Evolutionary conservation across 2,113 vertebrate genomes (phyloP).

Genomic region (Desmodus rotundus): DNA sequence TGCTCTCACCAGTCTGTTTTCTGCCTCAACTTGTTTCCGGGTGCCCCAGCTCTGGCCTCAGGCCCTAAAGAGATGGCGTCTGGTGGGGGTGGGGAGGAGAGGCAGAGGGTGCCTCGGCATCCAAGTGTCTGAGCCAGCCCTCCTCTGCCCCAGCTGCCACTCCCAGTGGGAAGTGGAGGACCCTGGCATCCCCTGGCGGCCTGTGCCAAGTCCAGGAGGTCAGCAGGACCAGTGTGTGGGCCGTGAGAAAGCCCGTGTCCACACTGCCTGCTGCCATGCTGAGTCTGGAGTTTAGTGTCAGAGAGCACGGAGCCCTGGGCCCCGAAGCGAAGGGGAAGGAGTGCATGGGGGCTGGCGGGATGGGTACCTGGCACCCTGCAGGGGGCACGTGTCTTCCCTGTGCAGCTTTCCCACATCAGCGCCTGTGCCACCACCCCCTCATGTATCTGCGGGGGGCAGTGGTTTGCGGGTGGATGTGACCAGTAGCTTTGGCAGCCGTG

Average conservation of each 20-base stretch:
- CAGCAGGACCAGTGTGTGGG: constrained; percentile 66
- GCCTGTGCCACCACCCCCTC: constrained; percentile 48
- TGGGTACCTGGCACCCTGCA: background rate
- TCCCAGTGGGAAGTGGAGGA: constrained; percentile 59
- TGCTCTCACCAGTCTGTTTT: background rate
- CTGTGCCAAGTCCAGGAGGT: background rate
- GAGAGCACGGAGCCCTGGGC: constrained; percentile 66
- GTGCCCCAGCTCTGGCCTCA: background rate
- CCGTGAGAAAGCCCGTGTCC: constrained; percentile 52
- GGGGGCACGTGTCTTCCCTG: constrained; percentile 78
- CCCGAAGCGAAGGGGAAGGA: constrained; percentile 79
- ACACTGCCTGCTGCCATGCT: constrained; percentile 83
- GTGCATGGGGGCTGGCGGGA: constrained; percentile 75
- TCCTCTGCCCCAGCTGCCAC: constrained; percentile 79
- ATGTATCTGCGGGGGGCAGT: background rate
- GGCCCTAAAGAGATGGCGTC: background rate
- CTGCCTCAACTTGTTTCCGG: background rate
- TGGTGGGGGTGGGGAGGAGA: background rate
- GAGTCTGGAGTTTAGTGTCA: constrained; percentile 82
- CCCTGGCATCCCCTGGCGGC: constrained; percentile 39
- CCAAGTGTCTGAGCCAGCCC: background rate
- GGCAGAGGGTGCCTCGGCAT: background rate
- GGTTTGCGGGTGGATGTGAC: background rate
- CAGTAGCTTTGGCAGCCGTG: background rate
- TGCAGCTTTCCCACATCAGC: constrained; percentile 85